A percentile compares a stretch with the other conserved stretches of the same genome.
phyloP scores from a whole-genome alignment of 2,113 vertebrate genomes.

The Lamprologus callipterus region DNA sequence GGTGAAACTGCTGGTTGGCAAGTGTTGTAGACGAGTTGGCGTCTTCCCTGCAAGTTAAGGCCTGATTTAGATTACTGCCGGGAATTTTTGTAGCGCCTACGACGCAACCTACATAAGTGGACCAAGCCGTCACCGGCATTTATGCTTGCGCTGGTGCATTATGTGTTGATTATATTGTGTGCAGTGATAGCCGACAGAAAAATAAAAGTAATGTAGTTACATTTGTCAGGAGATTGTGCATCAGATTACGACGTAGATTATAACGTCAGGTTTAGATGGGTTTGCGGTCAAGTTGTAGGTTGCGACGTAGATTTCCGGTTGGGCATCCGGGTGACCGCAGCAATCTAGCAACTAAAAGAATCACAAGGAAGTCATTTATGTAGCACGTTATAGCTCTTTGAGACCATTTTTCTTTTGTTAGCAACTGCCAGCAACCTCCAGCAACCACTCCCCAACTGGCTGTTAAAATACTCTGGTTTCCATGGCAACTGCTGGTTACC shows the following conservation, averaged over 20 bases:
- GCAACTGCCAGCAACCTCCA: background rate
- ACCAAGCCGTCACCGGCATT: background rate
- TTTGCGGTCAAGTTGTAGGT: background rate
- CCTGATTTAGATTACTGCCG: background rate
- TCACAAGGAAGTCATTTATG: background rate
- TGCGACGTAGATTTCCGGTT: background rate
- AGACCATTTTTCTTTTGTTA: background rate
- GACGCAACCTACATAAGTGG: background rate
- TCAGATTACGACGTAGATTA: background rate
- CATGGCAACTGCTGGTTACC: background rate
- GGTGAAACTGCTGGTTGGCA: background rate
- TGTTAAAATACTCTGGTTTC: background rate
- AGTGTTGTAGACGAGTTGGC: accelerated
- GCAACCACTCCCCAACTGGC: background rate
- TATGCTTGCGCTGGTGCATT: background rate
- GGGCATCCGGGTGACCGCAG: background rate
- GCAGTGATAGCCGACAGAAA: background rate
- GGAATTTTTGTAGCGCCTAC: background rate
- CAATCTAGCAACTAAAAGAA: background rate
- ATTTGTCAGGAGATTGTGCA: background rate
- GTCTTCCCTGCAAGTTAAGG: background rate
- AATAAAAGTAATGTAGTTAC: background rate
- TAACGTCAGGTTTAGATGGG: background rate
- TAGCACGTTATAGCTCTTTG: background rate
- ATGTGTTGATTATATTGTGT: background rate